Evolutionary conservation across 1,140 invertebrate genomes (phyloP).

Genomic region (Panagrolaimus sp.): DNA sequence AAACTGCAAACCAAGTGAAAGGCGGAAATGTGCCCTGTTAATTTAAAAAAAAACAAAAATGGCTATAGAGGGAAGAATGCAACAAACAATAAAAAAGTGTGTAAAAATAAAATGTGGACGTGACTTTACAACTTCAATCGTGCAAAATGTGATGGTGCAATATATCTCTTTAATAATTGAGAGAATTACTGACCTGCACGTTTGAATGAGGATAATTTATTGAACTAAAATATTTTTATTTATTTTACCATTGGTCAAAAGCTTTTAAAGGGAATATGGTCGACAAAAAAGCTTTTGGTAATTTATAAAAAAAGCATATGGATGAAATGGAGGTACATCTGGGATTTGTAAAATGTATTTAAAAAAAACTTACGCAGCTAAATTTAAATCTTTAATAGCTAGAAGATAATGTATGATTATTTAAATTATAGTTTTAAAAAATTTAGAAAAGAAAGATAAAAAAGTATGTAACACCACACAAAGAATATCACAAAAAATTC

Average conservation of each 20-base stretch:
- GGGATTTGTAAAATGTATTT: not conserved
- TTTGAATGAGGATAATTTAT: not conserved
- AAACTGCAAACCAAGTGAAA: too few species aligned
- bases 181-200: not conserved
- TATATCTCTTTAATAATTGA: too few species aligned
- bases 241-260: not conserved
- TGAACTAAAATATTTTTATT: not conserved
- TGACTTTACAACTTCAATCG: too few species aligned
- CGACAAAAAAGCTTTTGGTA: not conserved
- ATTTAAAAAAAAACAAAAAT: too few species aligned
- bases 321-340: not conserved
- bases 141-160: too few species aligned
- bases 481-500: not conserved
- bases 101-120: too few species aligned
- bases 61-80: too few species aligned
- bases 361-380: constrained; percentile 6
- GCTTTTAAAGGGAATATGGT: not conserved
- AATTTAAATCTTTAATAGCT: not conserved
- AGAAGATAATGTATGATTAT: not conserved
- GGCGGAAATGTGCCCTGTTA: too few species aligned
- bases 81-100: too few species aligned
- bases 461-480: not conserved
- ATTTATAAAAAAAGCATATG: not conserved
- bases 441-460: not conserved
- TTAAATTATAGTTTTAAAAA: not conserved